A percentile compares a stretch with the other conserved stretches of the same genome.
Conservation (phyloP, 2,888 invertebrate species). For the Gibbula magus region DNA sequence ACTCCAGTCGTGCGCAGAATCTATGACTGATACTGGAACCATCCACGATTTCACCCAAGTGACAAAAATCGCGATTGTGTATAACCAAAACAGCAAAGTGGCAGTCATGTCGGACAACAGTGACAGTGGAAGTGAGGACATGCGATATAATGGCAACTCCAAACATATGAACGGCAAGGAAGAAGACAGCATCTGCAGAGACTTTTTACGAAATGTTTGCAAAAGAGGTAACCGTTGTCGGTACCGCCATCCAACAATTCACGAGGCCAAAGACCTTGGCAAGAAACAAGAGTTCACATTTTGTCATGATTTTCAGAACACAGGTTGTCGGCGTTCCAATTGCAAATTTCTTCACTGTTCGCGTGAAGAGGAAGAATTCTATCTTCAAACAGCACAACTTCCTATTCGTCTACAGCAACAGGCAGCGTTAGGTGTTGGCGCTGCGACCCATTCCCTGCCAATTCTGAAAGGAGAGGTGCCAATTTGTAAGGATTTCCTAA, state of each 20-base stretch:
- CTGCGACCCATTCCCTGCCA: slow-evolving; percentile 60
- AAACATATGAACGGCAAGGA: slow-evolving; percentile 40
- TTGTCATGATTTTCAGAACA: slow-evolving; percentile 83
- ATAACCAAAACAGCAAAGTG: background rate
- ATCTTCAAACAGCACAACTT: slow-evolving; percentile 83
- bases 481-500: slow-evolving; percentile 81
- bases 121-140: slow-evolving; percentile 64
- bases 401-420: slow-evolving; percentile 77
- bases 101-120: slow-evolving; percentile 65
- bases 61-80: background rate
- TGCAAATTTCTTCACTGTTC: slow-evolving; percentile 88
- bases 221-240: slow-evolving; percentile 80
- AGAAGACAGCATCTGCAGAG: slow-evolving; percentile 79
- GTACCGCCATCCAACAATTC: slow-evolving; percentile 77
- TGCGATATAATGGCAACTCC: slow-evolving; percentile 6
- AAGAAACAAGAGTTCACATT: slow-evolving; percentile 74
- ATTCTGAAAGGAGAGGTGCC: slow-evolving; percentile 72
- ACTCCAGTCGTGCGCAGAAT: no score
- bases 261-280: slow-evolving; percentile 71
- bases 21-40: no score
- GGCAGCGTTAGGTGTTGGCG: slow-evolving; percentile 63
- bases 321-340: slow-evolving; percentile 83
- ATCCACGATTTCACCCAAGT: background rate
- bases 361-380: slow-evolving; percentile 83
- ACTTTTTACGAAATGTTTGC: slow-evolving; percentile 80